Conservation (phyloP, 2,888 invertebrate species). For the Leucoma salicis region DNA sequence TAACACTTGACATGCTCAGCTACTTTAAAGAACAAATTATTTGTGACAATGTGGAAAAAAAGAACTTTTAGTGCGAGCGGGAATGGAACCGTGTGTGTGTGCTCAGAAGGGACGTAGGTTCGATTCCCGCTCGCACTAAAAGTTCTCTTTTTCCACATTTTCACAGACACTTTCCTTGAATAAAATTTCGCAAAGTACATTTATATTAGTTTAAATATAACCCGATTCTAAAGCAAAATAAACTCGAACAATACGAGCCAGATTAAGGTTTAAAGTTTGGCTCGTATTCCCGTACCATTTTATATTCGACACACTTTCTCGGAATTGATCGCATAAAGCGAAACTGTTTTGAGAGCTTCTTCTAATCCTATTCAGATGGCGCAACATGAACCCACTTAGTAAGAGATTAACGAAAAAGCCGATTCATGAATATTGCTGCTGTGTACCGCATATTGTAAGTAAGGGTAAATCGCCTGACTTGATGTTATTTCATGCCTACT, state of each 20-base stretch:
- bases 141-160: too few relatives aligned
- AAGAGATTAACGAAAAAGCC: neutral
- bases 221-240: neutral
- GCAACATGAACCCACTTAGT: neutral
- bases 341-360: neutral
- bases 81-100: too few relatives aligned
- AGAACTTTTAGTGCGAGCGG: too few relatives aligned
- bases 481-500: too few relatives aligned
- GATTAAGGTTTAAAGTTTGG: neutral
- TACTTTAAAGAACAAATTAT: too few relatives aligned
- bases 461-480: too few relatives aligned
- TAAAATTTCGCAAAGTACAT: too few relatives aligned
- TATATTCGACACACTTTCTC: neutral
- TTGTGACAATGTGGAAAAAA: too few relatives aligned
- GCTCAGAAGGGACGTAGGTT: too few relatives aligned
- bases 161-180: too few relatives aligned
- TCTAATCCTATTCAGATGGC: neutral
- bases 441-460: neutral
- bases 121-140: too few relatives aligned
- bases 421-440: neutral
- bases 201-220: neutral
- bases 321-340: neutral
- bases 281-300: neutral
- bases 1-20: too few relatives aligned
- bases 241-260: neutral